Base-by-base conservation (phyloP, 2,797 vertebrate species). In the Eleutherodactylus coqui region DNA sequence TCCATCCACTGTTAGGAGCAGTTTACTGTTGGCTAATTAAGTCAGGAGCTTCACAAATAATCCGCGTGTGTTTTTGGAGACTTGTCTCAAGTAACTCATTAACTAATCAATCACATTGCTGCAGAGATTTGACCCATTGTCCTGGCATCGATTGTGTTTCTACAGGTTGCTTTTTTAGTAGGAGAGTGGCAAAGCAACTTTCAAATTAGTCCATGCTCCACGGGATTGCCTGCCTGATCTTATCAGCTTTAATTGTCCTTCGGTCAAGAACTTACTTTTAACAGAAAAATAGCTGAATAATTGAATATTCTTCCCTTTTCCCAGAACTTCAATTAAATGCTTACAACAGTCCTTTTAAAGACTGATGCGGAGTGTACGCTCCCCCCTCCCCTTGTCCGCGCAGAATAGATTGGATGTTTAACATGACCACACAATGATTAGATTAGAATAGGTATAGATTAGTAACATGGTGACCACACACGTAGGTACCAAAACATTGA, bases 81-180 rank as follows among this genome's bases (percentile, higher is more conserved):
- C 55, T 60, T 86, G 45, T 86, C 85, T 86, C 43, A 51, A 82
- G 79, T 82, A 86, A 86, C 85, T 86, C 85, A 86, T 86, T 86
- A 82, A 86, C 78, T 69, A 86, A 86, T 86, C 85, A 82, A 86
- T 86, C 79, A 81, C 85, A 86, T 75, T 51, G 55, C 79, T 82
- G 85, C 70, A 86, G 79, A 81, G 43, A 75, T 76, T 64, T 82
- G 85, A 86, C 85, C 85, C 79, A 53, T 64, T 75, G 85, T 81
- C 70, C 78, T 36, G 27, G 10, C 32, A 86, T 86, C 24, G 85
- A 86, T 86, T 19, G 32, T 36, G 7, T 51, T 29, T n/a, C 79
- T 82, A 53, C 78, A 64, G 85, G 79, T 62, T 73, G 58, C 53
- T 79, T 75, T 72, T 81, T 34, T 81, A 73, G 58, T 49, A 75